Evolutionary conservation across 2,113 vertebrate genomes (phyloP), one percentile per base, ranked within the genome.

Genomic region (Nothoprocta perdicaria): DNA sequence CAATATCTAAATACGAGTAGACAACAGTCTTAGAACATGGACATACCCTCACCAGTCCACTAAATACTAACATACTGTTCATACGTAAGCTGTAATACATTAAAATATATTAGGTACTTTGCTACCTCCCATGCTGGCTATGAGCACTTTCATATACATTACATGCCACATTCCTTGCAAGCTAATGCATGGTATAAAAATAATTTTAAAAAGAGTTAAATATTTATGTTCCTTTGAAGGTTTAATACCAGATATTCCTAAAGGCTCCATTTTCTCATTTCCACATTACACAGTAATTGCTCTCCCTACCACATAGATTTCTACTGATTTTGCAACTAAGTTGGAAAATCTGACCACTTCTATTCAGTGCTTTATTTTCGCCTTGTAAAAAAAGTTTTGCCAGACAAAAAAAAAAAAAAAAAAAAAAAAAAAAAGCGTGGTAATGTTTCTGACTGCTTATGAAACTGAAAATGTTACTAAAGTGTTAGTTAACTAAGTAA

Each of bases 291-390:
- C 74, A 68, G 80, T 93, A 94, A 95, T 93, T 93, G 63, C 90
- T 89, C 90, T 68, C 66, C 75, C 92, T 75, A 85, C 71, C 55
- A 52, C 75, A 89, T 78, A 95, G 79, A 92, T 90, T 87, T 95
- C 43, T 85, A 79, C 84, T 96, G 92, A 91, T 93, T 94, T 94
- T 92, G 79, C 81, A 93, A 92, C 90, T 92, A 94, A 94, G 89
- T 48, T 48, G 46, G 46, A 48, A 48, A 48, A 31, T 87, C 79
- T 92, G 57, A 80, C 91, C 75, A 93, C 81, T 65, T 93, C 90
- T 86, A 87, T 33, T 87, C 86, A 63, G 38, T 80, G 66, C 29
- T 93, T 93, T 82, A 87, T 86, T 93, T 93, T 81, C 86, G 63
- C 33, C 63, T 81, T 92, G 79, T 79, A 45, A 57, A 80, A 80